These are phyloP conservation scores for Petromus typicus DNA, from an alignment of 2,113 vertebrate genomes.

Conservation along the genomic window DNA sequence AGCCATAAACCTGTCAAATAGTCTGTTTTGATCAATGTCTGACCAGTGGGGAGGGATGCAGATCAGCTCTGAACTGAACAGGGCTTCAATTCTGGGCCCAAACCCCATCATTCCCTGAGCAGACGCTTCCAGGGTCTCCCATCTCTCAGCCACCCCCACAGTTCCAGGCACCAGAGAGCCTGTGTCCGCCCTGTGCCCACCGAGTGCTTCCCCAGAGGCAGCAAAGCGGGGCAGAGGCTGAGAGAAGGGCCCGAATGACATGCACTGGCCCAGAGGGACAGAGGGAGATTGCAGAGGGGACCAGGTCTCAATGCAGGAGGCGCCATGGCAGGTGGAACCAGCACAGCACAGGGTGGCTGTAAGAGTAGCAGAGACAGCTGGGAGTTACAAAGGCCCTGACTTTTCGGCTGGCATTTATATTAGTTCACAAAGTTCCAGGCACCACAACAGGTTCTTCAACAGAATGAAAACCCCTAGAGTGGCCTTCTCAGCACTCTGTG, in stretches of 20 bases:
- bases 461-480: not conserved
- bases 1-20: not conserved
- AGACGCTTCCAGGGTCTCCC: fast-evolving
- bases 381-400: not conserved
- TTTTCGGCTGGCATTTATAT: not conserved
- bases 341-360: too few species aligned
- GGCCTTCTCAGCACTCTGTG: not conserved
- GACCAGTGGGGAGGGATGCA: not conserved
- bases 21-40: not conserved
- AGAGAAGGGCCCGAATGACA: not conserved
- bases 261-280: not conserved
- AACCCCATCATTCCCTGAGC: not conserved
- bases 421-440: not conserved
- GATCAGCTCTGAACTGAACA: not conserved
- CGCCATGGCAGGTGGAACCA: fast-evolving
- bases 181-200: too few species aligned
- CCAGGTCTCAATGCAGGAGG: not conserved
- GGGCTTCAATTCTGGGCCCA: not conserved
- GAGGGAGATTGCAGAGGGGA: too few species aligned
- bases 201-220: not conserved
- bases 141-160: not conserved
- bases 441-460: not conserved
- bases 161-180: too few species aligned
- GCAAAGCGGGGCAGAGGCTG: fast-evolving
- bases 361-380: not conserved